Conservation (phyloP, 2,113 vertebrate genomes). For the Gymnogyps californianus region DNA sequence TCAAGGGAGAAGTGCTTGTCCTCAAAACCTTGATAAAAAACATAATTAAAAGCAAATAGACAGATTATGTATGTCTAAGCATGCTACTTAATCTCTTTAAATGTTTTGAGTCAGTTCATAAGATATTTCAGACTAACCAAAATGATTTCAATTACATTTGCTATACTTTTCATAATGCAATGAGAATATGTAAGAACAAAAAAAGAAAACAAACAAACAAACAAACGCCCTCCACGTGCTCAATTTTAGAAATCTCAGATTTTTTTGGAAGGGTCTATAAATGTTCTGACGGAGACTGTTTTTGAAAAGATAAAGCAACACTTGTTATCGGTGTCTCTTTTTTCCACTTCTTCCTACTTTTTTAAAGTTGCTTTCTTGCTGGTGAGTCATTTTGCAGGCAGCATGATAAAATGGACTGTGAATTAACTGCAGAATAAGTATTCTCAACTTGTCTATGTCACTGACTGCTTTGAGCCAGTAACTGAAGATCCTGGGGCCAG, state of each 20-base stretch:
- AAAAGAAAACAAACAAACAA: neutral
- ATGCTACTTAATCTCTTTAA: neutral
- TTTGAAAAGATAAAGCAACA: neutral
- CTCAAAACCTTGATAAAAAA: neutral
- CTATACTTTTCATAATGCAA: neutral
- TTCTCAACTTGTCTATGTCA: neutral
- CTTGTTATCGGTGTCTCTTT: neutral
- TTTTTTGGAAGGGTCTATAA: neutral
- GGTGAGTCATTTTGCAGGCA: neutral
- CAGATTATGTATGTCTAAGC: neutral
- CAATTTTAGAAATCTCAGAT: neutral
- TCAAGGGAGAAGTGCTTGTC: neutral
- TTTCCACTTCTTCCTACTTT: neutral
- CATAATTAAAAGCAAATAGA: neutral
- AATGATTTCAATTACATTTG: neutral
- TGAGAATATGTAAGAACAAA: neutral
- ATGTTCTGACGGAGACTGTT: neutral
- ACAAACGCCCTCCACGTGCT: rapidly evolving
- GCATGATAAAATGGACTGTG: neutral
- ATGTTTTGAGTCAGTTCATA: neutral
- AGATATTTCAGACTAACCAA: neutral
- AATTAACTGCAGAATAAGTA: neutral
- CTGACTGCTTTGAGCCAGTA: neutral
- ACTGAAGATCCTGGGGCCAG: neutral
- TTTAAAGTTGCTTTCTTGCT: neutral